Conservation (phyloP, 2,113 vertebrate genomes). For the Equus przewalskii region DNA sequence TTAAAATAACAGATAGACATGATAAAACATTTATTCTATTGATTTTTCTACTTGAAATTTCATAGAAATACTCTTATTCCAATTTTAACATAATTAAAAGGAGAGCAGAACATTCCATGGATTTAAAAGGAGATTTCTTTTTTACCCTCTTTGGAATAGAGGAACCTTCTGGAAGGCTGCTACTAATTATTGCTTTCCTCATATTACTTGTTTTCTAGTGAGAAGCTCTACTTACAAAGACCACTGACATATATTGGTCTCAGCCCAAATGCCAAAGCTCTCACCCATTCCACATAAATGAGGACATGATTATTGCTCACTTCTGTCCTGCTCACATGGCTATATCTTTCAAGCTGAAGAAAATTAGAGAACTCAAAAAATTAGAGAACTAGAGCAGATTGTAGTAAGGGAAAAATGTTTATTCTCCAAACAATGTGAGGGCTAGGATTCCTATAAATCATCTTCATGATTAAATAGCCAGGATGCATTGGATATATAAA, state of each 20-base stretch:
- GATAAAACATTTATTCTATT: not conserved
- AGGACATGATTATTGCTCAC: not conserved
- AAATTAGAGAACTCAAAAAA: not conserved
- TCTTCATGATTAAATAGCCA: not conserved
- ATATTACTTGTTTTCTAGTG: not conserved
- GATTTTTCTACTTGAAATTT: not conserved
- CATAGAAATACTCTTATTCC: not conserved
- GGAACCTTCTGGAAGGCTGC: not conserved
- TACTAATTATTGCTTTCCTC: not conserved
- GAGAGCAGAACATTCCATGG: not conserved
- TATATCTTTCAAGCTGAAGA: constrained; percentile 1
- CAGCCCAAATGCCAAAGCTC: not conserved
- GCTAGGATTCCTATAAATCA: not conserved
- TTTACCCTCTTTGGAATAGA: not conserved
- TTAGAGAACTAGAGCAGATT: not conserved
- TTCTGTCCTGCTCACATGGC: not conserved
- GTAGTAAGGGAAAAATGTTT: not conserved
- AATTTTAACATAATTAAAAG: not conserved
- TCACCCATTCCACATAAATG: not conserved
- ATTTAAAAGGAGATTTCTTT: not conserved
- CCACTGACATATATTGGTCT: not conserved
- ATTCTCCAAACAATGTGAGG: not conserved
- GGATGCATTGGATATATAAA: not conserved
- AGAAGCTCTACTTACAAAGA: not conserved
- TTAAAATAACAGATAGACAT: not conserved